Conservation (phyloP, 2,797 vertebrate species). For the Galagoides demidoff region DNA sequence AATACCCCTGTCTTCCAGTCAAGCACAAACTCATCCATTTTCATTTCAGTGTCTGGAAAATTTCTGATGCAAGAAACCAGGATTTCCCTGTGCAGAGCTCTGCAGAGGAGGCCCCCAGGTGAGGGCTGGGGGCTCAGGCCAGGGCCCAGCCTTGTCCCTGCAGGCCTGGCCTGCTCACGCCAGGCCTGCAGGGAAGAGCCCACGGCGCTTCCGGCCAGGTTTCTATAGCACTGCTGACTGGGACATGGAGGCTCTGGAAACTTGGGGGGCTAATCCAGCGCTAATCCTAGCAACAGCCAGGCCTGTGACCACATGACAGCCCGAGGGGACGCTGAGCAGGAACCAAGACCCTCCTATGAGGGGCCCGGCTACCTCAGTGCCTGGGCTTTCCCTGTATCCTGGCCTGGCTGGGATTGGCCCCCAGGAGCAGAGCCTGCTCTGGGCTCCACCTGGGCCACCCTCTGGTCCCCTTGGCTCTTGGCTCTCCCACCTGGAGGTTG, state of each 20-base stretch:
- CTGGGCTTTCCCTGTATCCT: not conserved
- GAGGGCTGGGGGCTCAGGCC: no score
- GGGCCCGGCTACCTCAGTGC: rapidly evolving
- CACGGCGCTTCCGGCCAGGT: conserved; percentile 39
- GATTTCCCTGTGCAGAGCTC: not conserved
- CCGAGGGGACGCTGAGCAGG: rapidly evolving
- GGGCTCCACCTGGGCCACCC: not conserved
- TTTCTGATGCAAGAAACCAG: not conserved
- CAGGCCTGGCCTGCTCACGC: not conserved
- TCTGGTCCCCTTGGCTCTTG: rapidly evolving
- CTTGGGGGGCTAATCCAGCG: conserved; percentile 68
- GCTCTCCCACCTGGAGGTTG: not conserved
- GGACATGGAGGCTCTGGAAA: conserved; percentile 43
- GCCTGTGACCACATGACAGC: not conserved
- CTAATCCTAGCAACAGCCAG: conserved; percentile 78
- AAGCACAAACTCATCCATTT: not conserved
- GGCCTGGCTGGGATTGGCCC: rapidly evolving
- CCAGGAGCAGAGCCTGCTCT: not conserved
- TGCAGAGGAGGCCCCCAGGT: not conserved
- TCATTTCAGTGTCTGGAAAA: not conserved
- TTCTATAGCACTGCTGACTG: conserved; percentile 62
- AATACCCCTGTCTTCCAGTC: rapidly evolving
- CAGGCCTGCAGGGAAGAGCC: not conserved
- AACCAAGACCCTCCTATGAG: rapidly evolving
- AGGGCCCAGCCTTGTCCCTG: not conserved